Percentiles rank a stretch among this genome's conserved stretches.
These are phyloP conservation scores for Spodoptera exigua DNA, from an alignment of 2,888 invertebrate genomes.

Conservation along the genomic window DNA sequence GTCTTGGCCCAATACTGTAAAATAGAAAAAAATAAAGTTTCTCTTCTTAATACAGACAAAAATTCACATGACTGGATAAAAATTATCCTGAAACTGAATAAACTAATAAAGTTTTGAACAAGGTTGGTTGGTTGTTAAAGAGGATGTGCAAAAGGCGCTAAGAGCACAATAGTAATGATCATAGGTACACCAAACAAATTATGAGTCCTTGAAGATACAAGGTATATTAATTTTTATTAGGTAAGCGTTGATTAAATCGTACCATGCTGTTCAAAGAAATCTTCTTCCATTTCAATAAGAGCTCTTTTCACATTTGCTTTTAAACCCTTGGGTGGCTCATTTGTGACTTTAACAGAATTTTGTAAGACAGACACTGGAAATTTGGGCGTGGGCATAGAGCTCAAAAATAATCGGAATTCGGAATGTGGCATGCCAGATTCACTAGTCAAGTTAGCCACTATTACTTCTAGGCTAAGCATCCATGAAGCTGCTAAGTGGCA, in stretches of 20 bases:
- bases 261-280: constrained; percentile 95
- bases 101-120: too few species aligned
- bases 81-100: too few species aligned
- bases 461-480: constrained; percentile 95
- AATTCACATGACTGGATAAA: too few species aligned
- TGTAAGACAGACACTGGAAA: constrained; percentile 98
- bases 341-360: constrained; percentile 97
- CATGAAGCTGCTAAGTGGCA: constrained; percentile 98
- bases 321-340: constrained; percentile 97
- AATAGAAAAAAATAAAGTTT: not conserved
- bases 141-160: too few species aligned
- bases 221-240: too few species aligned
- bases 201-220: too few species aligned
- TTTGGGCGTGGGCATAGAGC: constrained; percentile 95
- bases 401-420: constrained; percentile 95
- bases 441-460: constrained; percentile 92
- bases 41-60: too few species aligned
- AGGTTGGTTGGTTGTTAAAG: too few species aligned
- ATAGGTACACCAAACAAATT: too few species aligned
- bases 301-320: constrained; percentile 96
- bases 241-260: too few species aligned
- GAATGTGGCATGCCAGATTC: constrained; percentile 91
- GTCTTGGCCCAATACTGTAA: constrained; percentile 89
- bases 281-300: constrained; percentile 92
- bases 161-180: too few species aligned